Conservation (phyloP, 2,113 vertebrate genomes). For the Seriola aureovittata region DNA sequence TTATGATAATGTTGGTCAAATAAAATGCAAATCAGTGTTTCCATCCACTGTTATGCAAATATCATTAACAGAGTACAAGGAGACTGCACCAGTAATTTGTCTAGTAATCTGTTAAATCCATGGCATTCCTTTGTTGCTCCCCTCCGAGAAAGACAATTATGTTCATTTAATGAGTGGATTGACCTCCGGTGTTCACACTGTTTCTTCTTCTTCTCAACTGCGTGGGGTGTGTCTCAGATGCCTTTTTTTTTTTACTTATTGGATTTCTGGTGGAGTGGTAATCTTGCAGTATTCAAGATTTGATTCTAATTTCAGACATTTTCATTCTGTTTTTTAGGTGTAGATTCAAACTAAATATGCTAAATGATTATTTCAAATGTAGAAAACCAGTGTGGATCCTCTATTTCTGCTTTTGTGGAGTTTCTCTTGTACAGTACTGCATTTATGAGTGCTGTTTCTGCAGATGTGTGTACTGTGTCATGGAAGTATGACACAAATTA, state of each 20-base stretch:
- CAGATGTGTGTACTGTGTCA: neutral
- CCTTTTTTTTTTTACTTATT: neutral
- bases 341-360: neutral
- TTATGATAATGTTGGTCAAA: neutral
- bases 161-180: neutral
- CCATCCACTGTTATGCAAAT: neutral
- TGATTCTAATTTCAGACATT: neutral
- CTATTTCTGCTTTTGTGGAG: neutral
- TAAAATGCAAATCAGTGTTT: slow-evolving; percentile 27
- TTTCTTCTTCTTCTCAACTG: neutral
- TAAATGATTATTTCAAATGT: neutral
- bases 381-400: neutral
- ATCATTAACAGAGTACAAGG: too few relatives aligned
- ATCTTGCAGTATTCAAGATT: neutral
- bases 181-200: neutral
- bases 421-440: neutral
- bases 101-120: too few relatives aligned
- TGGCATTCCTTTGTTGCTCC: too few relatives aligned
- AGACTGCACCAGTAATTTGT: too few relatives aligned
- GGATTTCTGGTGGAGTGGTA: neutral
- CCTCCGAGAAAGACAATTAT: neutral
- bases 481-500: too few relatives aligned
- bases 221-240: neutral
- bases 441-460: neutral
- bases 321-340: neutral